Percentiles rank a stretch among this genome's conserved stretches.
Evolutionary conservation across 2,113 vertebrate species (phyloP).

Genomic region (Pungitius pungitius): DNA sequence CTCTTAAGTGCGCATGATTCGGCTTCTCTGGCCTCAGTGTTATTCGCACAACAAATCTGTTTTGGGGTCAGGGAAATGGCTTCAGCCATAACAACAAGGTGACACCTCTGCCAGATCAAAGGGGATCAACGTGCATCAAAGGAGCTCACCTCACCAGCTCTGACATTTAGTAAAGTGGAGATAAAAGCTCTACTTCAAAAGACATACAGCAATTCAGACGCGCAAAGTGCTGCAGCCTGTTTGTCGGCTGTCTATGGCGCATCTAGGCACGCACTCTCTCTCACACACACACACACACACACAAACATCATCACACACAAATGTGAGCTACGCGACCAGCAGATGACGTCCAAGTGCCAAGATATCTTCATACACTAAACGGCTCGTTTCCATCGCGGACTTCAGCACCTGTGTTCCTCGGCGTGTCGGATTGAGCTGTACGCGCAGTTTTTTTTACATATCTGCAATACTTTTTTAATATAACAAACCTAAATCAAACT

Average conservation of each 20-base stretch:
- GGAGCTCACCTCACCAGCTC: conserved; percentile 65
- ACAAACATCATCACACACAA: conserved; percentile 2
- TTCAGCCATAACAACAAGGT: conserved; percentile 70
- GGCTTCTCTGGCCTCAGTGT: conserved; percentile 52
- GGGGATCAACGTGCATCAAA: conserved; percentile 73
- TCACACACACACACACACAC: not conserved
- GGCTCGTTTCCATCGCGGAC: conserved; percentile 10
- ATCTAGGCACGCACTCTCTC: not conserved
- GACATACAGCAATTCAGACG: conserved; percentile 67
- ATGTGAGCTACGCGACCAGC: conserved; percentile 45
- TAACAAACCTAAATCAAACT: not conserved
- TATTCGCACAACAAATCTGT: conserved; percentile 71
- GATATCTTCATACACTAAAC: not conserved
- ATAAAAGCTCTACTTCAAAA: conserved; percentile 78
- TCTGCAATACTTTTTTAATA: not conserved
- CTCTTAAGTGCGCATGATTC: conserved; percentile 63
- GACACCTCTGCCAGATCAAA: conserved; percentile 77
- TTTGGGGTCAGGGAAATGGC: conserved; percentile 49
- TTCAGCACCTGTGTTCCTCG: conserved; percentile 17
- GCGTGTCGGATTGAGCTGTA: no score
- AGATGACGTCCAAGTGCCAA: conserved; percentile 70
- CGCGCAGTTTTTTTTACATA: not conserved
- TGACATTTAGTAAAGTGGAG: conserved; percentile 75
- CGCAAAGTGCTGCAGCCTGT: conserved; percentile 52
- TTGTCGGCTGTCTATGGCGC: conserved; percentile 56